phyloP scores from a whole-genome alignment of 1,140 invertebrate species.

The Drosophila parabipectinata region DNA sequence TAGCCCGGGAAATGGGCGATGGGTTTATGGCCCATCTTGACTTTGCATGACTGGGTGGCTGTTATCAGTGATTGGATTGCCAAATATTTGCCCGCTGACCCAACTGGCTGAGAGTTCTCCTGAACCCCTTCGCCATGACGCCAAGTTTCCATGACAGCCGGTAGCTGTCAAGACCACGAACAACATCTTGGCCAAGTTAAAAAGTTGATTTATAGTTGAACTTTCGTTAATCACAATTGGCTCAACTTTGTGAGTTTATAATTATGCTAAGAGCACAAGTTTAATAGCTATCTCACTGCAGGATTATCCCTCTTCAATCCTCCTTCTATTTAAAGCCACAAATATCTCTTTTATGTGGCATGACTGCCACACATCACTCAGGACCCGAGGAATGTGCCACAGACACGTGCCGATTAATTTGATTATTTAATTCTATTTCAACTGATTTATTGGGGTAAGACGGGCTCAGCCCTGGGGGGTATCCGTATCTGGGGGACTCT shows the following conservation, averaged over 20 bases:
- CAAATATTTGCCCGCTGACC: slow-evolving; percentile 46
- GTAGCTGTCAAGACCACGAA: slow-evolving; percentile 16
- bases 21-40: slow-evolving; percentile 49
- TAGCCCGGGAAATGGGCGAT: slow-evolving; percentile 23
- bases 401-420: slow-evolving; percentile 52
- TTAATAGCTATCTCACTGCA: neutral
- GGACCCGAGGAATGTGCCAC: slow-evolving; percentile 43
- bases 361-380: slow-evolving; percentile 36
- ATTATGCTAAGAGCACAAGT: neutral
- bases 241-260: neutral
- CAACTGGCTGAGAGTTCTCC: slow-evolving; percentile 1
- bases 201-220: neutral
- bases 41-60: slow-evolving; percentile 31
- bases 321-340: neutral
- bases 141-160: slow-evolving; percentile 27
- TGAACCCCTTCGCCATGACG: neutral
- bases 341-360: slow-evolving; percentile 6
- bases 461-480: slow-evolving; percentile 4
- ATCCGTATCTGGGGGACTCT: slow-evolving; percentile 28
- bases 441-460: slow-evolving; percentile 55
- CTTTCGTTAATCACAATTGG: neutral
- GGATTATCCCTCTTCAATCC: neutral
- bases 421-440: slow-evolving; percentile 42
- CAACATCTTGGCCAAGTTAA: neutral
- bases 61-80: slow-evolving; percentile 52